Evolutionary conservation across 2,888 invertebrate species (phyloP).

Genomic region (Isotomurus palustris): DNA sequence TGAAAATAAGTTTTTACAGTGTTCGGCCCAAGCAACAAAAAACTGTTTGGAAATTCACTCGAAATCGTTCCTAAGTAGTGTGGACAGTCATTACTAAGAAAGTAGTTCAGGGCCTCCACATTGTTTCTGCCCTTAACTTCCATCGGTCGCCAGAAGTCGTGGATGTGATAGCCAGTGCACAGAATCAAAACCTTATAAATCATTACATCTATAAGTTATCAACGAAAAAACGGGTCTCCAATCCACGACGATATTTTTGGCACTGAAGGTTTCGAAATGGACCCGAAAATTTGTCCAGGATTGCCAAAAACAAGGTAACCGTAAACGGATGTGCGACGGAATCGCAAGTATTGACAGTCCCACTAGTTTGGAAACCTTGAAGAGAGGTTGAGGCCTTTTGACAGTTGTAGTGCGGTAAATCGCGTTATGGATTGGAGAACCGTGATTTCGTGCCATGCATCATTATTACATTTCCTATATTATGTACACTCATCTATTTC

Average conservation of each 20-base stretch:
- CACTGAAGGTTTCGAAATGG: too few relatives aligned
- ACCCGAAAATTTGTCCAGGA: too few relatives aligned
- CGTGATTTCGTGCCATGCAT: too few relatives aligned
- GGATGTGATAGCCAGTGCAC: conserved; percentile 36
- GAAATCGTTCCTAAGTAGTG: conserved; percentile 30
- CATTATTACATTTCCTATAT: conserved; percentile 1
- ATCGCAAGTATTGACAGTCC: too few relatives aligned
- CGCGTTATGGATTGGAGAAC: too few relatives aligned
- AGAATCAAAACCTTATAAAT: conserved; percentile 31
- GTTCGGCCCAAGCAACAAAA: conserved; percentile 33
- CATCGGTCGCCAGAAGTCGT: conserved; percentile 39
- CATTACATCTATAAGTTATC: too few relatives aligned
- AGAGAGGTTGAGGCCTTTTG: neutral
- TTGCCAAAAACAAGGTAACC: too few relatives aligned
- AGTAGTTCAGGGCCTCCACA: conserved; percentile 20
- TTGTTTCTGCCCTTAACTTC: conserved; percentile 24
- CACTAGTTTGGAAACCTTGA: too few relatives aligned
- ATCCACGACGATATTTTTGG: too few relatives aligned
- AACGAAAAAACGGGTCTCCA: too few relatives aligned
- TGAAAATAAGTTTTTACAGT: conserved; percentile 17
- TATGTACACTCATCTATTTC: neutral
- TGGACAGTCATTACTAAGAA: conserved; percentile 22
- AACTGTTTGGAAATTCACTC: conserved; percentile 30
- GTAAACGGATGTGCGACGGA: too few relatives aligned
- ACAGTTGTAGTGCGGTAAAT: too few relatives aligned